Evolutionary conservation across 2,797 vertebrate species (phyloP), one percentile per base, ranked within the genome.

Genomic region (Pangasius krempfi): DNA sequence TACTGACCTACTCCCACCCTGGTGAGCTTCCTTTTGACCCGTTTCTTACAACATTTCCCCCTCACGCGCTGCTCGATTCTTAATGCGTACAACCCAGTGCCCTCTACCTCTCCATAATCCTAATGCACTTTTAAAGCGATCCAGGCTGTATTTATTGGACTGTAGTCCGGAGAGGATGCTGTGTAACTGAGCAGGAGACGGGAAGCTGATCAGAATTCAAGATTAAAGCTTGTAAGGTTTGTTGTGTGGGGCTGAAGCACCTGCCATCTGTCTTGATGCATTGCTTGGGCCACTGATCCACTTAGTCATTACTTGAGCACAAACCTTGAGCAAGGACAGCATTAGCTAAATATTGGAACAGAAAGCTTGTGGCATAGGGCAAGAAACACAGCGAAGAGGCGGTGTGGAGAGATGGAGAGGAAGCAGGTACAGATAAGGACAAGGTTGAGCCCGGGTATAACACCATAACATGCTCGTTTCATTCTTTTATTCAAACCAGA

Each of bases 111-210:
- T 87, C 87, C 86, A 66, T 90, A 89, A 90, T 68, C 84, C 86
- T 89, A 87, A 91, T 92, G 89, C 88, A 91, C 90, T 90, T 89
- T 89, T 84, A 88, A 89, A 90, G 56, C 20, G 44, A 86, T 76
- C 86, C 85, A 16, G 60, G 80, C 62, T 40, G 73, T 78, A 84
- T 85, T 87, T 62, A 89, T 47, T 73, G 72, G 78, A 84, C 64
- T 72, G 62, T 50, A 52, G 73, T 86, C 88, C 73, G n/a, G 22
- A 27, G 70, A 73, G 68, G 75, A 60, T n/a, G 52, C 40, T 12
- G 37, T 80, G 81, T 50, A 56, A 47, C 64, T 85, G 87, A 83
- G 40, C 54, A 40, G 80, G 84, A 47, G 66, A 37, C 58, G 76
- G 62, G 78, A 80, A 44, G 60, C 87, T 80, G 89, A 82, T 91